Evolutionary conservation across 2,888 invertebrate genomes (phyloP).

Genomic region (Mylabris sibirica): DNA sequence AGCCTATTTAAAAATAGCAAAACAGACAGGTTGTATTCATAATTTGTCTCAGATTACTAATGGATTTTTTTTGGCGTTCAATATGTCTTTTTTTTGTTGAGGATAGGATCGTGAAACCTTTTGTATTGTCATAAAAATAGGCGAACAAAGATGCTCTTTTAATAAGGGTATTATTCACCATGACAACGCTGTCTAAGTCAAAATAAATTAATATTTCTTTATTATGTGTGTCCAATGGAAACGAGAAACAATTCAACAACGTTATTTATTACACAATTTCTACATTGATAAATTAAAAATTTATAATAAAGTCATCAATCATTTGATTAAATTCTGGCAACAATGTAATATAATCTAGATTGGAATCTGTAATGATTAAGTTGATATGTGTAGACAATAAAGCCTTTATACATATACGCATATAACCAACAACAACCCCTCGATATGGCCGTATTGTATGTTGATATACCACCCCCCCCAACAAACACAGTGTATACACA

Average conservation of each 20-base stretch:
- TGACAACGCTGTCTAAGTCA: constrained; percentile 22
- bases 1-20: too few species aligned
- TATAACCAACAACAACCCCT: constrained; percentile 28
- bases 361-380: constrained; percentile 28
- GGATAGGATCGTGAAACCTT: not conserved
- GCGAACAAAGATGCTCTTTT: constrained; percentile 14
- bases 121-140: not conserved
- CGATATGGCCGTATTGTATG: constrained; percentile 40
- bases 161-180: constrained; percentile 21
- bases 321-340: constrained; percentile 26
- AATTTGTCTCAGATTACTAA: not conserved
- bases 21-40: not conserved
- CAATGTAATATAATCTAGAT: constrained; percentile 16
- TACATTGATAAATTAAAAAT: not conserved
- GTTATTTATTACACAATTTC: not conserved
- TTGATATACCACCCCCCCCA: constrained; percentile 19
- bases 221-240: constrained; percentile 19
- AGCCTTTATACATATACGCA: constrained; percentile 15
- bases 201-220: constrained; percentile 28
- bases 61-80: not conserved
- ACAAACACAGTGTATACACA: too few species aligned
- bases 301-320: constrained; percentile 20
- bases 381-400: constrained; percentile 29
- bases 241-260: constrained; percentile 8
- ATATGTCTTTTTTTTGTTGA: not conserved